Evolutionary conservation across 2,888 invertebrate species (phyloP).

Genomic region (Agonopterix subpropinquella): DNA sequence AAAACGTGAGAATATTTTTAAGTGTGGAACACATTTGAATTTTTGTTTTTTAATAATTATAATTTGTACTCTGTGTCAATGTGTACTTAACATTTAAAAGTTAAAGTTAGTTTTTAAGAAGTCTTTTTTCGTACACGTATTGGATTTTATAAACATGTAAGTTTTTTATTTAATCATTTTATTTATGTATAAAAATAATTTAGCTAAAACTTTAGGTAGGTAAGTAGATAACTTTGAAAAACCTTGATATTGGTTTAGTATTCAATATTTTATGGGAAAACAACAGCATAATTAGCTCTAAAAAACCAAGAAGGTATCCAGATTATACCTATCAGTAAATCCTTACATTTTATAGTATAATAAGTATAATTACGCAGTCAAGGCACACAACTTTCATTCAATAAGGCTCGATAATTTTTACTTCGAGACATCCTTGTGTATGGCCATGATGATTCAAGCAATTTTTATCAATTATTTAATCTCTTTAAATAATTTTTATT

Average conservation of each 20-base stretch:
- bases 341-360: not conserved
- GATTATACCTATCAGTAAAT: too few relatives aligned
- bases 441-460: not conserved
- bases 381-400: constrained; percentile 12
- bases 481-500: too few relatives aligned
- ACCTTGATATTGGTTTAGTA: too few relatives aligned
- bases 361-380: not conserved
- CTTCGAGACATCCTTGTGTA: constrained; percentile 8
- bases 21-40: constrained; percentile 3
- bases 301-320: too few relatives aligned
- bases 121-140: constrained; percentile 5
- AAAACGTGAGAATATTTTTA: constrained; percentile 2
- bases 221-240: too few relatives aligned
- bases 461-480: too few relatives aligned
- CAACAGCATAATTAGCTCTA: too few relatives aligned
- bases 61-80: constrained; percentile 7
- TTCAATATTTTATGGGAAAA: too few relatives aligned
- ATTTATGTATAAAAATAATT: too few relatives aligned
- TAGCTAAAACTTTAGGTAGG: too few relatives aligned
- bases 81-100: constrained; percentile 8
- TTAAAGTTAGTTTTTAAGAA: constrained; percentile 5
- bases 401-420: not conserved
- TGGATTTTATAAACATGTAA: constrained; percentile 10
- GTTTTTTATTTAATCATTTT: not conserved
- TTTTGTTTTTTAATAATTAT: not conserved